Evolutionary conservation across 2,888 invertebrate species (phyloP), one percentile per base, ranked within the genome.

Genomic region (Saturnia pavonia): DNA sequence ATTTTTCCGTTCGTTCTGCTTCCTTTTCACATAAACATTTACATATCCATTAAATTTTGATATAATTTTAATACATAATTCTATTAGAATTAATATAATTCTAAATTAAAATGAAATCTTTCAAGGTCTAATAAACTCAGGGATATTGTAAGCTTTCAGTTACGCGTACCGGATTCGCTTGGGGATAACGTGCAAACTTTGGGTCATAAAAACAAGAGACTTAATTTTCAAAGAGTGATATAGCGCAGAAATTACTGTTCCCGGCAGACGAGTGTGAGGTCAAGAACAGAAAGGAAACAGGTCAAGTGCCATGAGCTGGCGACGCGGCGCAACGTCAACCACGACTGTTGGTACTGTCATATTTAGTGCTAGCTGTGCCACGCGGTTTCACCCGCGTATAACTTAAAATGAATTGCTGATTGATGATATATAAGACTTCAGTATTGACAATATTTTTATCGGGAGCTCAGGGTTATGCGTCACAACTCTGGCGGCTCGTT

Each of bases 161-260:
- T 65, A 65, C 40, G 12, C 40, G 7, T n/a, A 16, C n/a, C 65
- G n/a, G 65, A 65, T 9, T 40, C 65, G 22, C 65, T 65, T 40
- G 65, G 65, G 65, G 19, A 65, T 65, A 63, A 63, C 9, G 40
- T n/a, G 40, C 2, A 40, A 65, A 65, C 34, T 65, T n/a, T 11
- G 11, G 34, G 11, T n/a, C 65, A 65, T 65, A 65, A 65, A 65
- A 65, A 65, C 65, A 65, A 65, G 65, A 40, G 57, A 60, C 40
- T 19, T 65, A 34, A 65, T 65, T 65, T 65, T n/a, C 40, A 40
- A 40, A 40, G 65, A 65, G 65, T 65, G 16, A 25, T 14, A 27
- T 27, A 60, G 57, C 57, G 12, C 25, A 60, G 65, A 40, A 65
- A 65, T 65, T 65, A 40, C 40, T 40, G 40, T 40, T 34, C 34